Conservation (phyloP, 2,888 invertebrate genomes). For the Cheilosia scutellata region DNA sequence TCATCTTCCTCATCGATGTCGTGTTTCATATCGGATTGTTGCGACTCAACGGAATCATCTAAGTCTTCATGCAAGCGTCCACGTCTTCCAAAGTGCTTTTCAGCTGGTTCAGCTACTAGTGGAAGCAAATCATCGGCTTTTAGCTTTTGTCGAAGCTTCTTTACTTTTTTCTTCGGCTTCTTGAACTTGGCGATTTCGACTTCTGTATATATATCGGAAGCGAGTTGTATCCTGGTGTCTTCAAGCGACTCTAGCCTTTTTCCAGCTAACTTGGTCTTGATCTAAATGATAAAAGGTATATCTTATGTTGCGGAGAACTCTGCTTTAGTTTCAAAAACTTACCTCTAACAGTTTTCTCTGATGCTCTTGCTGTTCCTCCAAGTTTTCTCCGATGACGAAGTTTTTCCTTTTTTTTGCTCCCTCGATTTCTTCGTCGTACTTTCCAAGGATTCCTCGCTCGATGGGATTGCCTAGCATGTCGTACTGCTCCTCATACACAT, state of each 20-base stretch:
- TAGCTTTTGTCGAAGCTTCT: constrained; percentile 88
- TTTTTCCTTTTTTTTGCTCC: constrained; percentile 86
- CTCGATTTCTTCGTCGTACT: constrained; percentile 95
- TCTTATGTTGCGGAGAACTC: neutral
- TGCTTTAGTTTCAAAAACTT: neutral
- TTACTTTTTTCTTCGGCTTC: constrained; percentile 92
- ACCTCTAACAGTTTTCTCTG: constrained; percentile 82
- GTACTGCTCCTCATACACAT: constrained; percentile 91
- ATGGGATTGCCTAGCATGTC: constrained; percentile 88
- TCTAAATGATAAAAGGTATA: constrained; percentile 77
- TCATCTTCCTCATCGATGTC: constrained; percentile 88
- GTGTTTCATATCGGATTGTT: constrained; percentile 83
- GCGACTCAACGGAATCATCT: constrained; percentile 84
- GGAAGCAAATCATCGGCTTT: constrained; percentile 90
- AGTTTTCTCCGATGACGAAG: constrained; percentile 91
- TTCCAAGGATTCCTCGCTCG: constrained; percentile 90
- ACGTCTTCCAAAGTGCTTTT: constrained; percentile 81
- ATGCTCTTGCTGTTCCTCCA: constrained; percentile 85
- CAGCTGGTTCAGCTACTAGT: constrained; percentile 79
- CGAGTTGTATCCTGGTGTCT: constrained; percentile 88
- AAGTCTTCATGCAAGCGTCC: constrained; percentile 77
- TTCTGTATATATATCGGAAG: constrained; percentile 94
- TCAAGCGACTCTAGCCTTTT: constrained; percentile 91
- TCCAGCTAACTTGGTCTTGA: constrained; percentile 87
- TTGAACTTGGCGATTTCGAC: constrained; percentile 95